Base-by-base conservation (phyloP, 2,113 vertebrate species). In the Mastomys coucha region DNA sequence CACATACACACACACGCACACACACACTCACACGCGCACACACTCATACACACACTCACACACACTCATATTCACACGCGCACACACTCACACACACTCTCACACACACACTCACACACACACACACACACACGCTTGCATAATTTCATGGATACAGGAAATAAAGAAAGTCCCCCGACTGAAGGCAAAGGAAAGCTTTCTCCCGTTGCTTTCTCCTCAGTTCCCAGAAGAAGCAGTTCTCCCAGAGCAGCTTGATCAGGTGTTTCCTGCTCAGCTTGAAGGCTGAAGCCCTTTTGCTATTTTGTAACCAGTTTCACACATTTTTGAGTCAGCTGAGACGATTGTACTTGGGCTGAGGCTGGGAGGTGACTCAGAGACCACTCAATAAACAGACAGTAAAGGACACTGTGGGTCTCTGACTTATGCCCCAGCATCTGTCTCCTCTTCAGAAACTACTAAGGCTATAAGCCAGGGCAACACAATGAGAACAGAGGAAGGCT, bases 291-390 rank as follows among this genome's bases (percentile, higher is more conserved):
- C 70, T 53, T 84, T 70, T 63, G 60, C 26, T 26, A 19, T 45
- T 78, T 95, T 88, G 72, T 85, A n/a, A 51, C 76, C 92, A 31
- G 7, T 75, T 76, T 85, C 88, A n/a, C 60, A 63, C 67, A 17
- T 84, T 92, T 76, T 95, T 45, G 13, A 28, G 85, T 45, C 82
- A 31, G 36, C 73, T 78, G 76, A 89, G 58, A 65, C 56, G 20
- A 28, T 17, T 72, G 49, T 39, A 42, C 89, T 88, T 80, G 91
- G 90, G 76, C 58, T 5, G 49, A 56, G n/a, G 60, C 19, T 80
- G 36, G 33, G 53, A 67, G 16, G 39, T 24, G 69, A 84, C 65
- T 51, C 85, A 19, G 11, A 86, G 92, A 31, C 65, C 81, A 91
- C 65, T 56, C 19, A 28, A 45, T 3, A 39, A 88, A 63, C 39